Conservation (phyloP, 2,113 vertebrate species). For the Grus americana region DNA sequence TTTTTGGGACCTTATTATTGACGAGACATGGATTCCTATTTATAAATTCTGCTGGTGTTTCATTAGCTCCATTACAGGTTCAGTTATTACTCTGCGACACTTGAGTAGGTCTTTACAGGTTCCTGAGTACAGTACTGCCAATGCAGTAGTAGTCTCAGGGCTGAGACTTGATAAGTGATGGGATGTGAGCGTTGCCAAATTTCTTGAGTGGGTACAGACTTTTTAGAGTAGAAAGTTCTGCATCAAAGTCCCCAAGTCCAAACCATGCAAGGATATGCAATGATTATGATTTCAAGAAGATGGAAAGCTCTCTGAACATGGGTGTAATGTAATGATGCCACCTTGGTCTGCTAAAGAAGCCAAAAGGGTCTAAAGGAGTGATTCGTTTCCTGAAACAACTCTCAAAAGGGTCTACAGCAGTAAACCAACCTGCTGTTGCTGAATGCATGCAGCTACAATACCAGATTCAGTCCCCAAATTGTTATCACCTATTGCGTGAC, state of each 20-base stretch:
- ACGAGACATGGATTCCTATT: background rate
- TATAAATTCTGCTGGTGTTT: background rate
- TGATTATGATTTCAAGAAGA: background rate
- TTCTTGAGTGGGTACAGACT: background rate
- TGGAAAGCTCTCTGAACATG: background rate
- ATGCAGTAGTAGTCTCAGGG: background rate
- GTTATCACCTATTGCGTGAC: background rate
- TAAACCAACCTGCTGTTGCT: background rate
- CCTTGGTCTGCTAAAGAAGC: background rate
- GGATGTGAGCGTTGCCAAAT: rapidly evolving
- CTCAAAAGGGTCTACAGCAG: background rate
- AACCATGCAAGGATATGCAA: background rate
- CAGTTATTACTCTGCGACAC: background rate
- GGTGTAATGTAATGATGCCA: background rate
- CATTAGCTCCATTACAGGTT: background rate
- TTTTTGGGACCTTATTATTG: background rate
- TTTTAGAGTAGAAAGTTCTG: background rate
- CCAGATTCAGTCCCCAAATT: background rate
- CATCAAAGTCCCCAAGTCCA: background rate
- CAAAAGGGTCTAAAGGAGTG: background rate
- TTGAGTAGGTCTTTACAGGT: background rate
- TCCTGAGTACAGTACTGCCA: background rate
- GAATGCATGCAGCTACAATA: background rate
- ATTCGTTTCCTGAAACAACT: background rate
- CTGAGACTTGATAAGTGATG: background rate